phyloP scores from a whole-genome alignment of 2,888 invertebrate genomes.

The Drosophila multiciliata region DNA sequence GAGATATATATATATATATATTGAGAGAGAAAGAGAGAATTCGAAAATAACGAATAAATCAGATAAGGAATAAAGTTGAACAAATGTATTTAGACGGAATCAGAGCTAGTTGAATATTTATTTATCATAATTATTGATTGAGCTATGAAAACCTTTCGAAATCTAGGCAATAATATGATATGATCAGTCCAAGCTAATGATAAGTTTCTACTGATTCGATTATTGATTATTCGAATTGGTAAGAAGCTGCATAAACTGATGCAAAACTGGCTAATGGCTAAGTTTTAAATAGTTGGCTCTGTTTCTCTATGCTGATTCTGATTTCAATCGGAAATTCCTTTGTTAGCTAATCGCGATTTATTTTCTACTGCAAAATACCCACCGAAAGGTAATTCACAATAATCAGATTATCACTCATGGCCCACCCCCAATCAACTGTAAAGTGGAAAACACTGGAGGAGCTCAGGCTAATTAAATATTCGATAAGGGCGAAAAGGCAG shows the following conservation, averaged over 20 bases:
- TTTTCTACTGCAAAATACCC: not conserved
- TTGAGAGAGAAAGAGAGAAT: constrained; percentile 8
- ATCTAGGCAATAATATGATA: too few species aligned
- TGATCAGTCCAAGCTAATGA: not conserved
- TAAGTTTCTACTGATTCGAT: not conserved
- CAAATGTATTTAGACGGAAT: constrained; percentile 5
- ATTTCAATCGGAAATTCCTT: constrained; percentile 43
- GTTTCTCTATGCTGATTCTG: constrained; percentile 19
- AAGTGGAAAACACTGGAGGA: constrained; percentile 4
- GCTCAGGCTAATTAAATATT: constrained; percentile 73
- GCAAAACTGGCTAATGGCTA: not conserved
- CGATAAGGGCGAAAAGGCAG: constrained; percentile 57
- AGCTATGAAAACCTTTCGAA: not conserved
- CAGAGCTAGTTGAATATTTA: not conserved
- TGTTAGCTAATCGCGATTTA: constrained; percentile 23
- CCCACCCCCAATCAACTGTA: not conserved
- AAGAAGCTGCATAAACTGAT: not conserved
- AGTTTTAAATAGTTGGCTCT: constrained; percentile 3
- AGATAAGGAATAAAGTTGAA: constrained; percentile 8
- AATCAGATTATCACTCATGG: constrained; percentile 70
- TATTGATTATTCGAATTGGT: not conserved
- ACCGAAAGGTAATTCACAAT: constrained; percentile 41
- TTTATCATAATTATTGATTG: not conserved
- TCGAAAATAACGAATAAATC: constrained; percentile 35
- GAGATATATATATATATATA: constrained; percentile 14